Conservation (phyloP, 2,797 vertebrate species). For the Cryptoblepharus egeriae region DNA sequence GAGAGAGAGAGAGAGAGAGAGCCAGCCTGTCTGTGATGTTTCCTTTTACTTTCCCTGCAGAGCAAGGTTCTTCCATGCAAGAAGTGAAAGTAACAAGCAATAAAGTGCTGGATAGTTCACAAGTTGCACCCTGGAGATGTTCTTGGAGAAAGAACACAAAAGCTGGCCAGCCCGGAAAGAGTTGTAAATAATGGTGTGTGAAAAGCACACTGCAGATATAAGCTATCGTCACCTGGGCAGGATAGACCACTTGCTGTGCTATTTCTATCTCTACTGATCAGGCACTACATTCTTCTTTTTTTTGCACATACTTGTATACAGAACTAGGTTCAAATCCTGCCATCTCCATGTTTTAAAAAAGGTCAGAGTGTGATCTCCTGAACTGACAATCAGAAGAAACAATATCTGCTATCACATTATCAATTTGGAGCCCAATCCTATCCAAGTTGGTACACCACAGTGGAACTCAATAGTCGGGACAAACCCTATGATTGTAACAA, state of each 20-base stretch:
- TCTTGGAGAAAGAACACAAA: not conserved
- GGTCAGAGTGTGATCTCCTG: no score
- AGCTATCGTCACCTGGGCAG: not conserved
- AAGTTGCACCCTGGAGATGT: not conserved
- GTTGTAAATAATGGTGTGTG: not conserved
- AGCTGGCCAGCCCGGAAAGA: not conserved
- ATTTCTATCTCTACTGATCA: no score
- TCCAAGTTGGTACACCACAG: no score
- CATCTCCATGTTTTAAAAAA: no score
- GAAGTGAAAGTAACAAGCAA: not conserved
- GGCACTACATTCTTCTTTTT: no score
- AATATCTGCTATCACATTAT: no score
- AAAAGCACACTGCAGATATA: not conserved
- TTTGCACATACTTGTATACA: no score
- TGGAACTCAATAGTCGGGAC: no score
- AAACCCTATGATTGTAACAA: no score
- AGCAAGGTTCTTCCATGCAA: not conserved
- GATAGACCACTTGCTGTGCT: not conserved
- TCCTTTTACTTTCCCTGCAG: not conserved
- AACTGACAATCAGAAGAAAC: no score
- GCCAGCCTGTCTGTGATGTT: not conserved
- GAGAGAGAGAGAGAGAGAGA: no score
- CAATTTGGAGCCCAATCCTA: no score
- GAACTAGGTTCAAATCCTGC: not conserved
- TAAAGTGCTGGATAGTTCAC: not conserved